Percentiles rank a stretch among this genome's conserved stretches.
Conservation (phyloP, 2,113 vertebrate genomes). For the Cyanoliseus patagonus region DNA sequence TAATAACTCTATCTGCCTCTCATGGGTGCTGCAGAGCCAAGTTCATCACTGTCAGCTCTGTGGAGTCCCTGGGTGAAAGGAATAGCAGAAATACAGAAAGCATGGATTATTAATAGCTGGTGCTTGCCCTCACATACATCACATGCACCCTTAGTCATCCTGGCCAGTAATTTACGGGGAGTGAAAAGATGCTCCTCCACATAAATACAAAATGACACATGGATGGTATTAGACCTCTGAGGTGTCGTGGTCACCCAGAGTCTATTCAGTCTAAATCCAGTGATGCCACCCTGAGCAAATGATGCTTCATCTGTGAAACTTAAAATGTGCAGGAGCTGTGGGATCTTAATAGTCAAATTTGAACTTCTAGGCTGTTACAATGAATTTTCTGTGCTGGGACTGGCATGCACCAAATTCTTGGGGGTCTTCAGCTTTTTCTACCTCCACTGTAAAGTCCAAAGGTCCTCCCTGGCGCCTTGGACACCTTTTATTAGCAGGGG, state of each 20-base stretch:
- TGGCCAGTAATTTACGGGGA: constrained; percentile 42
- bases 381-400: not conserved
- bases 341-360: not conserved
- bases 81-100: constrained; percentile 35
- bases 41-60: constrained; percentile 37
- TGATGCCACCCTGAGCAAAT: not conserved
- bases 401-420: not conserved
- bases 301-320: not conserved
- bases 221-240: not conserved
- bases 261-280: not conserved
- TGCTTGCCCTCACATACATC: constrained; percentile 40
- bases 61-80: constrained; percentile 48
- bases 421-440: not conserved
- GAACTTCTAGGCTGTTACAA: not conserved
- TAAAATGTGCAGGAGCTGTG: not conserved
- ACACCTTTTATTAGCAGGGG: not conserved
- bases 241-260: not conserved
- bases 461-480: not conserved
- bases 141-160: constrained; percentile 15
- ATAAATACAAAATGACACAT: not conserved
- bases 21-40: not conserved
- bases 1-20: constrained; percentile 32
- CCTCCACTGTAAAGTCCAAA: accelerated
- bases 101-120: constrained; percentile 48
- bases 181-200: not conserved